Percentiles rank a stretch among this genome's conserved stretches.
Conservation (phyloP, 2,113 vertebrate genomes). For the Phodopus roborovskii region DNA sequence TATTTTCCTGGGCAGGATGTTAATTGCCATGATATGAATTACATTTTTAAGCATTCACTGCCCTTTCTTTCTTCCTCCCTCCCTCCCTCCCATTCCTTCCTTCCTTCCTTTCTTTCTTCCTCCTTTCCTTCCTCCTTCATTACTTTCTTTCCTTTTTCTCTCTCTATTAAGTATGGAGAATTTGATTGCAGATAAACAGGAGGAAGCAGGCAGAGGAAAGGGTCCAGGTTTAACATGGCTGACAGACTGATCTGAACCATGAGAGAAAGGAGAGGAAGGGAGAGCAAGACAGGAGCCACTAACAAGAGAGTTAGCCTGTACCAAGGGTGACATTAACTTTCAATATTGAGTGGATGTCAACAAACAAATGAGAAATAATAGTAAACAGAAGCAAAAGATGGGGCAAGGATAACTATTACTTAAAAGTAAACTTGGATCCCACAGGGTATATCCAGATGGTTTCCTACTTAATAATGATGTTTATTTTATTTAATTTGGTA, state of each 20-base stretch:
- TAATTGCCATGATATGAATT: slow-evolving; percentile 46
- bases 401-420: no score
- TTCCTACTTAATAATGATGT: not conserved
- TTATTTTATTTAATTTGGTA: slow-evolving; percentile 35
- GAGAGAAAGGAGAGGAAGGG: no score
- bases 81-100: no score
- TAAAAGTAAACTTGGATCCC: not conserved
- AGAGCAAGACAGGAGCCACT: not conserved
- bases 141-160: no score
- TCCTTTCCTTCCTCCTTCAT: no score
- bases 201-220: not conserved
- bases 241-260: not conserved
- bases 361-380: not conserved
- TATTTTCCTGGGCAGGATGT: not conserved
- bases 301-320: accelerated
- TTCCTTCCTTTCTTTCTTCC: no score
- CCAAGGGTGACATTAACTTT: not conserved
- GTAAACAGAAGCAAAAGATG: not conserved
- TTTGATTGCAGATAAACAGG: no score
- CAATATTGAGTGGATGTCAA: not conserved
- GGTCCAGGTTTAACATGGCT: not conserved
- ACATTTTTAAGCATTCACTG: not conserved
- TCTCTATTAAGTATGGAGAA: no score
- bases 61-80: not conserved
- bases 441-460: not conserved